phyloP scores from a whole-genome alignment of 1,140 invertebrate genomes.

The Ceratina calcarata region DNA sequence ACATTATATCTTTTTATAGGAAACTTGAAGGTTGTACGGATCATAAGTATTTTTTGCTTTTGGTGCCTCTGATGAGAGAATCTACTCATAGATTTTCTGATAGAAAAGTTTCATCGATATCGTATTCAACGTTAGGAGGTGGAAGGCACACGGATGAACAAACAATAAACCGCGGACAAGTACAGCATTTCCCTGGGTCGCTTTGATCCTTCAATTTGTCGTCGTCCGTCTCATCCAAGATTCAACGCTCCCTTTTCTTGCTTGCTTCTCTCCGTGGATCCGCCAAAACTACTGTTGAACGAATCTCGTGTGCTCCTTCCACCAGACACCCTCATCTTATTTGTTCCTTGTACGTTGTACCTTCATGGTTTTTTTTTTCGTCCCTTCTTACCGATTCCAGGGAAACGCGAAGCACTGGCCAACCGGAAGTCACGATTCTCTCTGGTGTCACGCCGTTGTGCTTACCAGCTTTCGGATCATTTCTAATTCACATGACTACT shows the following conservation, averaged over 20 bases:
- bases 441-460: background rate
- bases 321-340: slow-evolving; percentile 41
- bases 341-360: slow-evolving; percentile 50
- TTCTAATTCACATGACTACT: slow-evolving; percentile 55
- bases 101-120: no score
- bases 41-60: no score
- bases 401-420: slow-evolving; percentile 23
- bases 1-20: no score
- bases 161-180: slow-evolving; percentile 29
- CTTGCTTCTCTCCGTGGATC: background rate
- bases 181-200: background rate
- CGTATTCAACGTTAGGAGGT: no score
- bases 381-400: background rate
- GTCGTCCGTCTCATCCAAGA: slow-evolving; percentile 56
- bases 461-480: slow-evolving; percentile 47
- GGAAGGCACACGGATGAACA: no score
- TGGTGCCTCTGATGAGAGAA: no score
- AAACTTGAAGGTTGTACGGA: no score
- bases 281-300: slow-evolving; percentile 10
- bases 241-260: slow-evolving; percentile 45
- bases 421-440: slow-evolving; percentile 39
- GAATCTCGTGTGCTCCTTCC: slow-evolving; percentile 10
- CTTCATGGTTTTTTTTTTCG: slow-evolving; percentile 37
- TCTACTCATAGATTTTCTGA: no score
- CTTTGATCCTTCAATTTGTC: slow-evolving; percentile 64